A percentile compares a stretch with the other conserved stretches of the same genome.
phyloP scores from a whole-genome alignment of 1,140 invertebrate genomes.

The Drosophila kikkawai region DNA sequence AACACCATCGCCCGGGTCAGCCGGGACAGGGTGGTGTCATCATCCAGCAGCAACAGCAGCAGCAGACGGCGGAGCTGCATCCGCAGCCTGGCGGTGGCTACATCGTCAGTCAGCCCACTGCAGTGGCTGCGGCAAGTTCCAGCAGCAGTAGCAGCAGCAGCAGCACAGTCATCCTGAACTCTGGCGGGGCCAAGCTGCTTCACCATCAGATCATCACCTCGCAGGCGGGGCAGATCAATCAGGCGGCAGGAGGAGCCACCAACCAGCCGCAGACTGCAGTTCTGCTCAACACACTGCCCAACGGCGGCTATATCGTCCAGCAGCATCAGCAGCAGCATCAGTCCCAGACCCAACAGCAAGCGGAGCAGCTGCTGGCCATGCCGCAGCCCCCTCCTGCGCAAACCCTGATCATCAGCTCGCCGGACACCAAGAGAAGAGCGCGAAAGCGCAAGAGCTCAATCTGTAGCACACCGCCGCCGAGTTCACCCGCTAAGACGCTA shows the following conservation, averaged over 20 bases:
- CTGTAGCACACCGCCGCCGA: conserved; percentile 63
- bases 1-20: conserved; percentile 44
- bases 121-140: conserved; percentile 5
- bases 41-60: conserved; percentile 60
- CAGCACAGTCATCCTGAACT: conserved; percentile 70
- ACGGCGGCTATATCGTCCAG: conserved; percentile 91
- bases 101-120: conserved; percentile 70
- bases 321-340: conserved; percentile 80
- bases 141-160: conserved; percentile 23
- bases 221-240: conserved; percentile 84
- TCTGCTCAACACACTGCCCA: conserved; percentile 92
- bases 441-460: conserved; percentile 62
- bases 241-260: conserved; percentile 29
- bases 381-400: conserved; percentile 85
- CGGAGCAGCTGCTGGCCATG: conserved; percentile 86
- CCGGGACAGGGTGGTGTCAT: conserved; percentile 34
- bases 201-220: conserved; percentile 85
- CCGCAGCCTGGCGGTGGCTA: conserved; percentile 63
- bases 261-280: conserved; percentile 88
- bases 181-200: conserved; percentile 63
- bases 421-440: conserved; percentile 85
- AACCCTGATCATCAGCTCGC: conserved; percentile 86
- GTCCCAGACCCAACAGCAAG: conserved; percentile 86
- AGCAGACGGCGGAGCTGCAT: conserved; percentile 53
- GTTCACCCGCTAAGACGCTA: conserved; percentile 58